Evolutionary conservation across 2,113 vertebrate species (phyloP).

Genomic region (Ursus arctos): DNA sequence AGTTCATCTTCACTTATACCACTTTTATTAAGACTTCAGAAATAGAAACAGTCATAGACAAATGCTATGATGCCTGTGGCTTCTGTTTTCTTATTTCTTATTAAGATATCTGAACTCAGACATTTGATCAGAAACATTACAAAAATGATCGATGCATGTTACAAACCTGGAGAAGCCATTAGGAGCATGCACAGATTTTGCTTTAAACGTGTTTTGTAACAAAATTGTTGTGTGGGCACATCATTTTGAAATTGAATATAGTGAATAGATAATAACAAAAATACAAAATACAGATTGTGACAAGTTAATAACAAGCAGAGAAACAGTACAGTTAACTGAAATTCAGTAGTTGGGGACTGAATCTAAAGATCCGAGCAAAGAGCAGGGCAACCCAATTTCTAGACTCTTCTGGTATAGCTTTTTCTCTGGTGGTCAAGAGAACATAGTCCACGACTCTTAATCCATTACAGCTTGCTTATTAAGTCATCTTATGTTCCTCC

Average conservation of each 20-base stretch:
- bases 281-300: not conserved
- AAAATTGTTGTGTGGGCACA: not conserved
- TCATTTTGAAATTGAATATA: not conserved
- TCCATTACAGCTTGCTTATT: not conserved
- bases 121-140: not conserved
- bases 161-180: not conserved
- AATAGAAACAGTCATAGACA: not conserved
- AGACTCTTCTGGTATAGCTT: not conserved
- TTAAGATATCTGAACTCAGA: not conserved
- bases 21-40: conserved; percentile 54
- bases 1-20: conserved; percentile 17
- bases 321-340: not conserved
- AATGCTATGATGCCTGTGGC: not conserved
- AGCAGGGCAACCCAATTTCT: not conserved
- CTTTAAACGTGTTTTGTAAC: not conserved
- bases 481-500: not conserved
- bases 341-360: not conserved
- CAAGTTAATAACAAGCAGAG: not conserved
- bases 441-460: not conserved
- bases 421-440: not conserved
- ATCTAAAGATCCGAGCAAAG: not conserved
- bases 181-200: not conserved
- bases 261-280: not conserved
- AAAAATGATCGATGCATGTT: not conserved
- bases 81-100: conserved; percentile 2